Base-by-base conservation (phyloP, 2,797 vertebrate genomes). In the Synanceia verrucosa region DNA sequence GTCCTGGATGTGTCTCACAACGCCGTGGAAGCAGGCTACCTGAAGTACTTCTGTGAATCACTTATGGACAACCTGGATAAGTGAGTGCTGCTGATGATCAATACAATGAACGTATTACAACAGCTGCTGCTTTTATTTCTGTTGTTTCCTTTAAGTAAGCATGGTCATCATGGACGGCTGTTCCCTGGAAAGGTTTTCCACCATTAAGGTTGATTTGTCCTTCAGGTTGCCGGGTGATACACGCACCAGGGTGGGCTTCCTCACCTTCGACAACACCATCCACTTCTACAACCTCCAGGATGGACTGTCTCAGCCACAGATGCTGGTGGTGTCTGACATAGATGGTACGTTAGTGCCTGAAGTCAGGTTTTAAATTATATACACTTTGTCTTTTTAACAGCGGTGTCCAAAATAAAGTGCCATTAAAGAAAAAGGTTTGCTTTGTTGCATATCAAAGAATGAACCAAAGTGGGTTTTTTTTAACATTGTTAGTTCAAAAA, bases 251-350 rank as follows among this genome's bases (percentile, higher is more conserved):
- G 94, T 99, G 82, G 98, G 98, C 56, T 99, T 99, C 74, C 91
- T 99, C 89, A 98, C 97, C 0, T 99, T 98, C 73, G 97, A 99
- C 91, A 97, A 94, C 93, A 98, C 96, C 64, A 89, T 99, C 91
- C 97, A 99, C 82, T 99, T 99, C 90, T 99, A 98, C 91, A 98
- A 98, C 89, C 93, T 99, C 75, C 97, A 98, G 88, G 96, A 98
- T 88, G 96, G 97, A 21, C 91, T 98, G 55, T 98, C 97, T 0
- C 97, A 97, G 90, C 97, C 98, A 5, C 98, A 98, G 83, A 99
- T 99, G 98, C 90, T 99, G 78, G 96, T 99, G 86, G 97, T 99
- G 29, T 97, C 98, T 0, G 98, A 99, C 87, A 96, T 99, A 13
- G 96, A 99, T 18, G 98, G 97, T 99, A 93, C 81, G 91, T 31